These are phyloP conservation scores for Liparis tanakae DNA, from an alignment of 2,797 vertebrate genomes.

Conservation along the genomic window DNA sequence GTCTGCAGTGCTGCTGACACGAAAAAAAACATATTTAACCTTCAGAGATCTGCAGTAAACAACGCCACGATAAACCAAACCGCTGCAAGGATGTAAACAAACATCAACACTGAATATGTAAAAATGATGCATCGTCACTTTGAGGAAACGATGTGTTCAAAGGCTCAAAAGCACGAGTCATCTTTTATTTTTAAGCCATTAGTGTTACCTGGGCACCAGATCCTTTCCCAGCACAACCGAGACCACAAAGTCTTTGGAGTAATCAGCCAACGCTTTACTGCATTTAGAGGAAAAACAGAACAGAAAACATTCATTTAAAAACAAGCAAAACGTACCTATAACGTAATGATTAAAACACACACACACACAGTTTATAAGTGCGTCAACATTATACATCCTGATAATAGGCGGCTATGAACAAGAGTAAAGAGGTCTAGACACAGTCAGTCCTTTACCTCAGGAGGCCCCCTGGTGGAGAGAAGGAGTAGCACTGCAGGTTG, in stretches of 20 bases:
- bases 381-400: not conserved
- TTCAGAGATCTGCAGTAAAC: not conserved
- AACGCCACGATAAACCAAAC: not conserved
- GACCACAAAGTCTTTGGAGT: constrained; percentile 91
- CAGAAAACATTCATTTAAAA: not conserved
- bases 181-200: not conserved
- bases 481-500: constrained; percentile 88
- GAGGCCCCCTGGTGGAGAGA: constrained; percentile 96
- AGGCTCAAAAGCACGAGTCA: not conserved
- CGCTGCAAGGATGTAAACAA: not conserved
- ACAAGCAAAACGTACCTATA: not conserved
- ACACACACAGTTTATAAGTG: not conserved
- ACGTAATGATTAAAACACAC: not conserved
- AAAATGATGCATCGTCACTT: not conserved
- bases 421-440: not conserved
- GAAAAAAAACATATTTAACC: constrained; percentile 1
- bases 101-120: not conserved
- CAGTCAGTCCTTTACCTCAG: constrained; percentile 85
- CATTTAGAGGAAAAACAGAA: constrained; percentile 22
- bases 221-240: constrained; percentile 95
- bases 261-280: constrained; percentile 94
- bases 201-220: constrained; percentile 92
- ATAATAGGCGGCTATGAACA: not conserved
- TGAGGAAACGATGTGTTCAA: not conserved
- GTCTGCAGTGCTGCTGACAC: constrained; percentile 3